These are phyloP conservation scores for Pinctada fucata DNA, from an alignment of 2,888 invertebrate species.

Conservation along the genomic window DNA sequence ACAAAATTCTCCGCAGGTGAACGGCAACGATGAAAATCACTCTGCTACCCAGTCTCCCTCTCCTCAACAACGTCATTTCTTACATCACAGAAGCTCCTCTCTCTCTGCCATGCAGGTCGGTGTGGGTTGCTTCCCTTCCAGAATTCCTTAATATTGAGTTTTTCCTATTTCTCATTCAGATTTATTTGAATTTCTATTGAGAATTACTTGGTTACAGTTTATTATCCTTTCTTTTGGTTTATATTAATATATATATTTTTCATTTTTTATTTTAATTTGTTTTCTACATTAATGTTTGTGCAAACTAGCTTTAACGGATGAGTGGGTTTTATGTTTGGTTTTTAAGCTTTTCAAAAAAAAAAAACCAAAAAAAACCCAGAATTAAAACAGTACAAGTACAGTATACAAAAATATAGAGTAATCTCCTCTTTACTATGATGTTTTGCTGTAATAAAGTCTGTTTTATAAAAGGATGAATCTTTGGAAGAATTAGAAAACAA, in stretches of 20 bases:
- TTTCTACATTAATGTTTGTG: too few relatives aligned
- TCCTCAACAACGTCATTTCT: conserved; percentile 48
- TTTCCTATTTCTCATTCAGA: neutral
- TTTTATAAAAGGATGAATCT: too few relatives aligned
- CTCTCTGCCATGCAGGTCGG: conserved; percentile 68
- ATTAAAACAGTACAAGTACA: too few relatives aligned
- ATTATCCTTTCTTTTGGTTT: neutral
- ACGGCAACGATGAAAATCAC: conserved; percentile 61
- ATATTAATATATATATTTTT: neutral
- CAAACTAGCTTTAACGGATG: too few relatives aligned
- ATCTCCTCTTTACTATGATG: too few relatives aligned
- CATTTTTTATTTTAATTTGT: neutral
- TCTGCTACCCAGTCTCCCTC: conserved; percentile 50
- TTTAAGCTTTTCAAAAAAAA: too few relatives aligned
- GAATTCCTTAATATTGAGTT: neutral
- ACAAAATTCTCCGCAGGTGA: conserved; percentile 45
- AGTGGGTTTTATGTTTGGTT: too few relatives aligned
- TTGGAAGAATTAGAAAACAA: too few relatives aligned
- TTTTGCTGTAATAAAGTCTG: too few relatives aligned
- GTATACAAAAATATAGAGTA: too few relatives aligned
- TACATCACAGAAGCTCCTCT: conserved; percentile 68
- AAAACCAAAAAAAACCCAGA: too few relatives aligned
- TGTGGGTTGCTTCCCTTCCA: conserved; percentile 31
- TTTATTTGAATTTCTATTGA: neutral
- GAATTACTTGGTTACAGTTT: too few relatives aligned